Evolutionary conservation across 2,888 invertebrate genomes (phyloP), one percentile per base, ranked within the genome.

Genomic region (Drosophila anceps): DNA sequence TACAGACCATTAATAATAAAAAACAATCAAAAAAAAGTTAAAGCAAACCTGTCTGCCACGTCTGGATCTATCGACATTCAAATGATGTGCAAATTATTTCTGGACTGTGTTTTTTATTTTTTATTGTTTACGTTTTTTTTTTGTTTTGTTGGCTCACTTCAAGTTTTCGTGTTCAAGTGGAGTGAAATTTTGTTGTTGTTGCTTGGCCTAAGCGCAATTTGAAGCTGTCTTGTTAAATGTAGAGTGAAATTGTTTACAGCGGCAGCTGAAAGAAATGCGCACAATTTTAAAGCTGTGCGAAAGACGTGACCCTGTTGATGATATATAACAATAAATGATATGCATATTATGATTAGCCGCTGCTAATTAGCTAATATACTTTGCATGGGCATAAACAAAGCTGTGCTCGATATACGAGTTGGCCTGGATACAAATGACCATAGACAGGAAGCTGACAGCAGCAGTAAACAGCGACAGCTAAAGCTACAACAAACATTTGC

Each of bases 371-470:
- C 10, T 63, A 53, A 31, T 53, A 44, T 54, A 58, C 31, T 67
- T 76, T 31, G 70, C 75, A 63, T 69, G 48, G 48, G 48, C 35
- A 61, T 68, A 29, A 54, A 61, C 24, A 13, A 54, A 44, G 33
- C n/a, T 27, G 10, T 18, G 27, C 57, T 43, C 18, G 35, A 15
- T 53, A 37, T 27, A n/a, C 54, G 10, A 12, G 31, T 57, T 74
- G 71, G 70, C 63, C 74, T 69, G 78, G 44, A 68, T 10, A 77
- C 60, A 55, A 68, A 76, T 46, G 60, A 35, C 27, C 61, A 61
- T 41, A 86, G 79, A 74, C 87, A 82, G 84, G 84, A 87, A 87
- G 82, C 72, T 20, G 62, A 41, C 41, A 69, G 50, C 64, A 44
- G 24, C 50, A 51, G 48, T 8, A 41, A 18, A 18, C 39, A 15